Conservation (phyloP, 2,888 invertebrate genomes). For the Drosophila birchii region DNA sequence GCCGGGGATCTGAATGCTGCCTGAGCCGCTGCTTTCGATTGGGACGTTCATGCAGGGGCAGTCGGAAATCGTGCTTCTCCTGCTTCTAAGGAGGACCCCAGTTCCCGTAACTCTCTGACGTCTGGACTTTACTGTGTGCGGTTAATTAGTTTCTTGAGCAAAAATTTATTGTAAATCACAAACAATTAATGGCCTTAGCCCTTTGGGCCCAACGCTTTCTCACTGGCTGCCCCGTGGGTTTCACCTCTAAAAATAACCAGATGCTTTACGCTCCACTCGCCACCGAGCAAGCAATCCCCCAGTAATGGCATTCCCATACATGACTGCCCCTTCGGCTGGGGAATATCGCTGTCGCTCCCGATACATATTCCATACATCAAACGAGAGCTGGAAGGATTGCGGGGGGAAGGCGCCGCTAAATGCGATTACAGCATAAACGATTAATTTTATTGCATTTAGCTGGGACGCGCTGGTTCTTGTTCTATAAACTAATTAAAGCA, state of each 20-base stretch:
- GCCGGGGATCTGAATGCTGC: not conserved
- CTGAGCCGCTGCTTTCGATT: conserved; percentile 27
- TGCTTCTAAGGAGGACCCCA: conserved; percentile 4
- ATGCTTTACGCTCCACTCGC: conserved; percentile 61
- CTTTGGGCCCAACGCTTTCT: conserved; percentile 5
- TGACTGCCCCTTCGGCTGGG: conserved; percentile 64
- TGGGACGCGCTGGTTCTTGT: conserved; percentile 36
- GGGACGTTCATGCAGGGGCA: conserved; percentile 25
- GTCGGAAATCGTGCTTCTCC: not conserved
- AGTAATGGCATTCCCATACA: conserved; percentile 71
- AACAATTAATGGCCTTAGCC: conserved; percentile 23
- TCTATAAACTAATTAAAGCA: conserved; percentile 71
- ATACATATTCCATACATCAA: conserved; percentile 27
- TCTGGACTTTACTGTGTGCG: conserved; percentile 37
- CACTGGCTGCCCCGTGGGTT: not conserved
- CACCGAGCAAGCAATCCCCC: conserved; percentile 49
- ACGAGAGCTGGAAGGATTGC: not conserved
- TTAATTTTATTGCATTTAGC: conserved; percentile 63
- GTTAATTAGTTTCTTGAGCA: conserved; percentile 26
- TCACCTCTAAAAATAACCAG: conserved; percentile 42
- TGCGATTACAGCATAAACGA: conserved; percentile 75
- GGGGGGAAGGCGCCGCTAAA: conserved; percentile 44
- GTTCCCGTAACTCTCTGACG: not conserved
- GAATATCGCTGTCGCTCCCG: conserved; percentile 17
- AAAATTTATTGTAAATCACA: conserved; percentile 25